Evolutionary conservation across 2,113 vertebrate genomes (phyloP).

Genomic region (Thermophis baileyi): DNA sequence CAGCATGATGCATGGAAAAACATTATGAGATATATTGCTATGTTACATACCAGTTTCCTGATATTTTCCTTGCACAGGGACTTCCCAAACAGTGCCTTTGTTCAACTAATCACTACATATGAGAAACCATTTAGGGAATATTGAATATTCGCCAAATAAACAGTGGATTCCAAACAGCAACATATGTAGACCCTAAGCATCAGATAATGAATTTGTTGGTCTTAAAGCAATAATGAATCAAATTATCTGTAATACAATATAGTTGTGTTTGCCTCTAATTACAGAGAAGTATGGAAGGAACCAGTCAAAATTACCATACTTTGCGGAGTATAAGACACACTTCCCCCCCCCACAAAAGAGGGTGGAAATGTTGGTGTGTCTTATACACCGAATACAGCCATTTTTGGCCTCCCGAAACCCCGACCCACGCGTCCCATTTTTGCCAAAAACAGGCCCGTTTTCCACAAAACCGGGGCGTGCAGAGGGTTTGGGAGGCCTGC

Average conservation of each 20-base stretch:
- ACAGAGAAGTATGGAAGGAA: background rate
- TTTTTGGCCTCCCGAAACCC: no score
- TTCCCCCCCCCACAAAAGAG: no score
- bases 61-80: background rate
- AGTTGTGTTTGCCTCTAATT: background rate
- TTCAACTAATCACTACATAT: background rate
- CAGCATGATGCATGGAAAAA: conserved; percentile 49
- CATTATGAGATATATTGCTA: background rate
- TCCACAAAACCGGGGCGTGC: no score
- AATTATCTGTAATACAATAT: background rate
- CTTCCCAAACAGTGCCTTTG: background rate
- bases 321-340: no score
- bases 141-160: background rate
- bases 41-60: background rate
- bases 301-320: background rate
- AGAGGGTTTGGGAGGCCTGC: no score
- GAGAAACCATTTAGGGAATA: background rate
- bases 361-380: no score
- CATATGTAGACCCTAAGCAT: background rate
- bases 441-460: no score
- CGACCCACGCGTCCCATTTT: no score
- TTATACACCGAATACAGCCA: no score
- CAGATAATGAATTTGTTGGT: background rate
- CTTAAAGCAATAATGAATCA: background rate
- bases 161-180: background rate